Base-by-base conservation (phyloP, 2,113 vertebrate species). In the Nycticebus coucang region DNA sequence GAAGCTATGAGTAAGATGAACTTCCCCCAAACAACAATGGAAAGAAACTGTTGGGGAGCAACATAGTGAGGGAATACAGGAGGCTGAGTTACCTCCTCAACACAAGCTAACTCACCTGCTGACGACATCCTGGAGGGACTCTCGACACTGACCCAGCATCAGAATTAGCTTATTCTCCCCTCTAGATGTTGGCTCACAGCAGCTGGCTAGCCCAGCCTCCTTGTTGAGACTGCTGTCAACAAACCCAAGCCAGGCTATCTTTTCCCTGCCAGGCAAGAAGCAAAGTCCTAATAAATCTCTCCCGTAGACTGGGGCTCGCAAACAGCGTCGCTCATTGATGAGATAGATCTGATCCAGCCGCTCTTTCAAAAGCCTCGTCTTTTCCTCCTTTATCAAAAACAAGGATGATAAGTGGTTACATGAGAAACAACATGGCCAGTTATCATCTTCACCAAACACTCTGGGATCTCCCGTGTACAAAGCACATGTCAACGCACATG, bases 261-360 rank as follows among this genome's bases (percentile, higher is more conserved):
- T 90, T 1, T 22, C 96, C 50, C 87, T 35, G 50, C 94, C 78
- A 15, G 93, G 77, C 91, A 99, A 59, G 28, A 98, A 98, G 88
- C 99, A 99, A 0, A 97, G 60, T 5, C 98, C 98, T 66, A 99
- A 92, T 89, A 99, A 96, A 89, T 99, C 99, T 24, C 98, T 96
- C 59, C 99, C 99, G 1, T 99, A 99, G 78, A 99, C 0, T 0
- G 99, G 99, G 0, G 98, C 97, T 41, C 98, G 98, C 1, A 98
- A 97, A 85, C 99, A 99, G 66, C 99, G 99, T 0, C 99, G 98
- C 85, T 99, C 99, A 0, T 99, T 99, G 72, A 99, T 98, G 0
- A 81, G 74, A 68, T 99, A 99, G 55, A 99, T 98, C 19, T 99
- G 98, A 86, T 98, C 98, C 93, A 99, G 98, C 0, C 99, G 99